A percentile compares a stretch with the other conserved stretches of the same genome.
phyloP scores from a whole-genome alignment of 2,113 vertebrate genomes.

The Eurystomus gularis region DNA sequence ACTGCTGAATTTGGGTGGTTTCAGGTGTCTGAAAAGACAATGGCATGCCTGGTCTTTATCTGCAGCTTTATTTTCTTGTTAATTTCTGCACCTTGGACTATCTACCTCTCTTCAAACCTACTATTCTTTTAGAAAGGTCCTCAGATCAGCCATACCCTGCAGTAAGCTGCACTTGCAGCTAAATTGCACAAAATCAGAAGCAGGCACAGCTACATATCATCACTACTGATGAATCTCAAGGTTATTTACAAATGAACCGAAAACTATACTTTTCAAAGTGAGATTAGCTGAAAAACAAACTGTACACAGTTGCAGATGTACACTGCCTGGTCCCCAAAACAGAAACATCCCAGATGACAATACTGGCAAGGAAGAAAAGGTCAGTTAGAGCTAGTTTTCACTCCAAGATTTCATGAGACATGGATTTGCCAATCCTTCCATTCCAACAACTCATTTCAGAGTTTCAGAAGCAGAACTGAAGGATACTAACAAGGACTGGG shows the following conservation, averaged over 20 bases:
- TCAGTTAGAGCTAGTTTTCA: not conserved
- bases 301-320: not conserved
- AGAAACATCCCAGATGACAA: not conserved
- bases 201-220: not conserved
- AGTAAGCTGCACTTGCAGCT: not conserved
- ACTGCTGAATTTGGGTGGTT: not conserved
- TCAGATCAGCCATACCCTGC: not conserved
- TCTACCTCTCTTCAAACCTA: not conserved
- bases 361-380: not conserved
- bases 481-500: not conserved
- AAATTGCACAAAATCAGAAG: not conserved
- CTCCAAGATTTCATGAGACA: not conserved
- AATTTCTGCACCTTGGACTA: not conserved
- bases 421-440: not conserved
- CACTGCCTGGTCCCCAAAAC: not conserved
- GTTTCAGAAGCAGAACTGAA: not conserved
- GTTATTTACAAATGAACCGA: not conserved
- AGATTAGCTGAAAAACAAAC: not conserved
- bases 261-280: not conserved
- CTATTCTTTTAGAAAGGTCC: not conserved
- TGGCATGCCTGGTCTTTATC: not conserved
- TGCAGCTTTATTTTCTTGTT: not conserved
- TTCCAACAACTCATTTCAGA: not conserved
- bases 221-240: not conserved
- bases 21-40: not conserved